Conservation (phyloP, 2,113 vertebrate species). For the Zapornia atra region DNA sequence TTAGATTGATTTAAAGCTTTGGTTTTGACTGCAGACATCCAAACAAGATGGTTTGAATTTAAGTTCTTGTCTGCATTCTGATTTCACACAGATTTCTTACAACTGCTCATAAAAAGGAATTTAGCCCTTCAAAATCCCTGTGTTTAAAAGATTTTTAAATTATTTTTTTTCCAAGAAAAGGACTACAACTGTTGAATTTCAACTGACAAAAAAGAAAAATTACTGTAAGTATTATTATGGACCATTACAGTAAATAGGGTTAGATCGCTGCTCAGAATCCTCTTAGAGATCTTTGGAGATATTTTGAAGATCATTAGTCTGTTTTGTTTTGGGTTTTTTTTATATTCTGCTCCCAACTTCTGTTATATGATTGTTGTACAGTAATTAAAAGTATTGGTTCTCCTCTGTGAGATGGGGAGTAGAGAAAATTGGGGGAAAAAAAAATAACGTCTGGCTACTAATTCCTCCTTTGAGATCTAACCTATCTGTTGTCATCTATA, state of each 20-base stretch:
- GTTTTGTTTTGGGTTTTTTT: too few species aligned
- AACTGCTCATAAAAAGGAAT: constrained; percentile 41
- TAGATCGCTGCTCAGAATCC: background rate
- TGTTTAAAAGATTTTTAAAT: constrained; percentile 9
- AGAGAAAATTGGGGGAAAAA: background rate
- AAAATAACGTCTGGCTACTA: background rate
- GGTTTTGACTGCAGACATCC: constrained; percentile 44
- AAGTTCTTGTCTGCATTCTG: constrained; percentile 34
- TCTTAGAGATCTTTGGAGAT: background rate
- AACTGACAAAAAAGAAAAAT: background rate
- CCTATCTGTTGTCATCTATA: background rate
- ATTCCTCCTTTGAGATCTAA: background rate
- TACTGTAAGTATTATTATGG: background rate
- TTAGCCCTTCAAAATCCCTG: background rate
- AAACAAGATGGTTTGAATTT: constrained; percentile 60
- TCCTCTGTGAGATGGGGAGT: rapidly evolving
- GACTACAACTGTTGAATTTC: background rate
- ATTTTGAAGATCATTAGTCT: background rate
- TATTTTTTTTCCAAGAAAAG: background rate
- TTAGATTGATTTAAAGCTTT: constrained; percentile 62
- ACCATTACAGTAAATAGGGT: background rate
- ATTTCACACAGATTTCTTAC: constrained; percentile 58
- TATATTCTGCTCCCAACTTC: background rate
- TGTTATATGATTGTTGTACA: background rate
- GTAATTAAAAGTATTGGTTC: background rate